phyloP scores from a whole-genome alignment of 2,888 invertebrate genomes.

The Sphaerolaimus hirsutus region DNA sequence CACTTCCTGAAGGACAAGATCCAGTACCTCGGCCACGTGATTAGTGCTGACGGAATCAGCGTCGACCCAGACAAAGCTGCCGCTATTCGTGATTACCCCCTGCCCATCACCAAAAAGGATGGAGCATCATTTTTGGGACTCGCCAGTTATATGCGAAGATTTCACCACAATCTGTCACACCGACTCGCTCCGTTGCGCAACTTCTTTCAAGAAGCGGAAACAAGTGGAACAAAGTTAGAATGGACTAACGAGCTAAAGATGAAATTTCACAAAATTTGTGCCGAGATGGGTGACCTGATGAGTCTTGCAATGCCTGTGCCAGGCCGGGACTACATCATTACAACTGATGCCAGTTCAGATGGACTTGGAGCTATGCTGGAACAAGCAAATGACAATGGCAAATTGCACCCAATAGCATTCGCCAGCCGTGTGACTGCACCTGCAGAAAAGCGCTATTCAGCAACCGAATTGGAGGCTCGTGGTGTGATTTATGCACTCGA shows the following conservation, averaged over 20 bases:
- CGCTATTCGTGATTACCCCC: constrained; percentile 3
- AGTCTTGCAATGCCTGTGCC: neutral
- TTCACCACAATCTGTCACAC: constrained; percentile 4
- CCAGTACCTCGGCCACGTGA: constrained; percentile 7
- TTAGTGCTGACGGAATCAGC: constrained; percentile 2
- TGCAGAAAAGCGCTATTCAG: neutral
- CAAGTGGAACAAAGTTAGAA: neutral
- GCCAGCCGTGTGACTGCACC: neutral
- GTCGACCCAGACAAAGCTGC: constrained; percentile 6
- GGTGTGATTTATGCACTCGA: neutral
- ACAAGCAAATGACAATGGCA: neutral
- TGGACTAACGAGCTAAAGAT: neutral
- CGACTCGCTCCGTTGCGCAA: neutral
- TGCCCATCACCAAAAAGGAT: constrained; percentile 6
- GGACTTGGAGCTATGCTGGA: neutral
- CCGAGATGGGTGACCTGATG: too few species aligned
- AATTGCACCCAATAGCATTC: neutral
- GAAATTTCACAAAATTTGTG: neutral
- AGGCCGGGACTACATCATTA: neutral
- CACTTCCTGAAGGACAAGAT: constrained; percentile 2
- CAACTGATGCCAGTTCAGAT: neutral
- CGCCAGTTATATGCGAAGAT: constrained; percentile 10
- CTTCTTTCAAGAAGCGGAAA: neutral
- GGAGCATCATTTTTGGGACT: constrained; percentile 11
- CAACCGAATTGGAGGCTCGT: neutral